phyloP scores from a whole-genome alignment of 2,797 vertebrate species.

The Ispidina lecontei region DNA sequence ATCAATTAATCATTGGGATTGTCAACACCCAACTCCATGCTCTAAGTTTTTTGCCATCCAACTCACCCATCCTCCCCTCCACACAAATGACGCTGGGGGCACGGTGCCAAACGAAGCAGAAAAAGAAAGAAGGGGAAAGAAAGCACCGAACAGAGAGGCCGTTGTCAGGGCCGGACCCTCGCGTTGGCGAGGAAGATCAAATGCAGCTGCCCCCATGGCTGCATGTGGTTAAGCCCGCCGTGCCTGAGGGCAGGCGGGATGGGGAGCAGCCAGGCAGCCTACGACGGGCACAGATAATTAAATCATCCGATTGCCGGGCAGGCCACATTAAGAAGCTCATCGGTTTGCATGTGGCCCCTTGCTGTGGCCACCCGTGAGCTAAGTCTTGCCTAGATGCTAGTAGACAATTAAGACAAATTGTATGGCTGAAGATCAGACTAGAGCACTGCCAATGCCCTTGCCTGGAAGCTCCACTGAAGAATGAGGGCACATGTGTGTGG shows the following conservation, averaged over 20 bases:
- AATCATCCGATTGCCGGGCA: conserved; percentile 74
- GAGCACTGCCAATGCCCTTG: conserved; percentile 71
- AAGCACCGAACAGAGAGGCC: conserved; percentile 59
- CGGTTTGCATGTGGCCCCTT: conserved; percentile 72
- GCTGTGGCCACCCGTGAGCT: conserved; percentile 75
- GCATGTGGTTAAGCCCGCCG: conserved; percentile 70
- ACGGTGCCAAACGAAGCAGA: conserved; percentile 64
- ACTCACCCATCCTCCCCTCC: conserved; percentile 55
- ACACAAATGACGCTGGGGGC: conserved; percentile 67
- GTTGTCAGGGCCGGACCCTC: conserved; percentile 68
- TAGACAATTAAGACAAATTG: conserved; percentile 71
- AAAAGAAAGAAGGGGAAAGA: conserved; percentile 61
- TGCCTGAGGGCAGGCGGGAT: conserved; percentile 73
- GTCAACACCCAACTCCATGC: conserved; percentile 69
- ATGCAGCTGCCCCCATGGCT: conserved; percentile 76
- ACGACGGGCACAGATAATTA: conserved; percentile 77
- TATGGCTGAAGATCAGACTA: conserved; percentile 72
- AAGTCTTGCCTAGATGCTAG: conserved; percentile 74
- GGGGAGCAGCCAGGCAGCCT: conserved; percentile 75
- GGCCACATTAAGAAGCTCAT: conserved; percentile 75
- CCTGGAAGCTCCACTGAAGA: conserved; percentile 68
- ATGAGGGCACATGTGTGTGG: conserved; percentile 64
- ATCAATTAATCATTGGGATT: conserved; percentile 72
- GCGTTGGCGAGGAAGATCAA: conserved; percentile 71
- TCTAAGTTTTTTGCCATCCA: conserved; percentile 71